Conservation (phyloP, 2,797 vertebrate species). For the Poeciliopsis gracilis region DNA sequence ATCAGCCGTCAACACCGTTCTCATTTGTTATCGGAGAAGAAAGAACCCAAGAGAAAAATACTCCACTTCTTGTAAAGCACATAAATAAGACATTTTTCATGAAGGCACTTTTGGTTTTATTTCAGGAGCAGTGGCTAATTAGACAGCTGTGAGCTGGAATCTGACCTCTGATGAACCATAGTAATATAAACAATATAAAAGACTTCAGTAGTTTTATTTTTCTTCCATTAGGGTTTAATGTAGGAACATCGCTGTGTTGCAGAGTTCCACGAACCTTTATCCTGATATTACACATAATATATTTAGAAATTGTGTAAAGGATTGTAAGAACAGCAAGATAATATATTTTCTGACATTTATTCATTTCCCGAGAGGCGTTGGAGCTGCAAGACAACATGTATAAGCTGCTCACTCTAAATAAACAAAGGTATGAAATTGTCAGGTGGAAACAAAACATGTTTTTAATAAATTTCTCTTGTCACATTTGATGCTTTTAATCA, state of each 20-base stretch:
- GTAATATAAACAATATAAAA: conserved; percentile 10
- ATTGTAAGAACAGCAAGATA: background rate
- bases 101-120: conserved; percentile 15
- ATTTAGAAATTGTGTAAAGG: background rate
- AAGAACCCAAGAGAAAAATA: background rate
- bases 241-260: background rate
- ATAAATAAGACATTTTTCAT: conserved; percentile 29
- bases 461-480: background rate
- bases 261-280: background rate
- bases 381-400: background rate
- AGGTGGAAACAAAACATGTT: background rate
- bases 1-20: conserved; percentile 31
- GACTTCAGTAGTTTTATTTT: background rate
- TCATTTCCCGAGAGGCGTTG: background rate
- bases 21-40: conserved; percentile 27
- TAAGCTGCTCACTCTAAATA: no score
- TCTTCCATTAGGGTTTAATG: conserved; percentile 10
- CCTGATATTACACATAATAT: background rate
- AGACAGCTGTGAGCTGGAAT: conserved; percentile 27
- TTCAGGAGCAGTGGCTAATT: conserved; percentile 31
- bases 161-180: conserved; percentile 35
- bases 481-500: background rate
- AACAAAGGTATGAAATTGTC: background rate
- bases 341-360: background rate
- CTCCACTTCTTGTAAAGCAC: background rate